These are phyloP conservation scores for Diogma glabrata DNA, from an alignment of 2,888 invertebrate species.

Conservation along the genomic window DNA sequence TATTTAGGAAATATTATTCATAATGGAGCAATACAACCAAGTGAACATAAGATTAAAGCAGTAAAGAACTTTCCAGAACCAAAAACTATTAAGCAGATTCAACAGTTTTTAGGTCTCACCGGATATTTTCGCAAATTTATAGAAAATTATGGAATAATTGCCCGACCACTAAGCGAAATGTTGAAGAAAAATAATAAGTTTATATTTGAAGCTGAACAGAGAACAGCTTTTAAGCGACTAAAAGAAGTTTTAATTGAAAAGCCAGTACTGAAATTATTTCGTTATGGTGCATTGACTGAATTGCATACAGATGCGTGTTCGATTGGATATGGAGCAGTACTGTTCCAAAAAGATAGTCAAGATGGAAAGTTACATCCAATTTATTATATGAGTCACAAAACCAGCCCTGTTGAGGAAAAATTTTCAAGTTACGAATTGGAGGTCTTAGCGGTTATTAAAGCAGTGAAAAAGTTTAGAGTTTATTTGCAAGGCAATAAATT, in stretches of 20 bases:
- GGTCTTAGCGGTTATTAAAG: neutral
- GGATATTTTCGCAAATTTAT: conserved; percentile 7
- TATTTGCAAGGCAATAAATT: too few species aligned
- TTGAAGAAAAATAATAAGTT: neutral
- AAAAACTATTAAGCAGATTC: neutral
- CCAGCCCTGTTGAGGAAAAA: too few species aligned
- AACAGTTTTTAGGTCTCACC: neutral
- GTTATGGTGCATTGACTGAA: neutral
- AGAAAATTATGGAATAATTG: neutral
- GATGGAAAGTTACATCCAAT: neutral
- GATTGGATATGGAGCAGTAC: neutral
- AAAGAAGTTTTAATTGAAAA: neutral
- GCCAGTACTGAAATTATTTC: neutral
- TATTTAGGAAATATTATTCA: conserved; percentile 2
- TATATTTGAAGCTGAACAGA: neutral
- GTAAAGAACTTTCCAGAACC: conserved; percentile 8
- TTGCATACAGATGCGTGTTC: neutral
- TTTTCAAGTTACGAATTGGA: neutral
- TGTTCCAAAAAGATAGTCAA: neutral
- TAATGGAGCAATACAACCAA: neutral
- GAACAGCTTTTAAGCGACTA: neutral
- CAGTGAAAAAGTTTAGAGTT: too few species aligned
- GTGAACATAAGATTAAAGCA: conserved; percentile 4
- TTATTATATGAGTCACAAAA: neutral
- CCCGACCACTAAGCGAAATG: neutral